Evolutionary conservation across 2,797 vertebrate species (phyloP), one percentile per base, ranked within the genome.

Genomic region (Spheniscus humboldti): DNA sequence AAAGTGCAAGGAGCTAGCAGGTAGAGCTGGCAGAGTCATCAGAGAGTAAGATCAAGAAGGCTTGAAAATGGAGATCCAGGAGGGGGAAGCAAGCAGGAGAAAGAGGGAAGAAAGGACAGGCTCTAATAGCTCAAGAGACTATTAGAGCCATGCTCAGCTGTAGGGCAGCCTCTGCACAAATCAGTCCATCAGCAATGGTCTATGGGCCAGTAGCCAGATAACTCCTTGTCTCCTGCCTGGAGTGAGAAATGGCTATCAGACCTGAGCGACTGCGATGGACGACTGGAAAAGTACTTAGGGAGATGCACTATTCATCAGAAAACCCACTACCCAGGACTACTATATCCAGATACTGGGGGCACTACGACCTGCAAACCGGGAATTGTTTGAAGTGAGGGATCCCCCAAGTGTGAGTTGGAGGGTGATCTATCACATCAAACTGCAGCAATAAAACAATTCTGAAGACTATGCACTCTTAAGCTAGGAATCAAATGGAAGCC

Each of bases 121-220:
- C 1, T 89, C 3, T 75, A 52, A 23, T 15, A 72, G 60, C 45
- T 89, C 30, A 52, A 35, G 13, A 62, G 33, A 28, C 28, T 25
- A 1, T 31, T 11, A 45, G 6, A 78, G n/a, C 18, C 13, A 11
- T 20, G 19, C 28, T 73, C 48, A 64, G 28, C 47, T 73, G 23
- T 35, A 48, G 16, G 59, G 55, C 23, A 74, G 37, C 37, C 37
- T 66, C 55, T 62, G 24, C 27, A 66, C 43, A 72, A 35, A 86
- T 50, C 78, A 45, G 45, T 37, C 37, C 0, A 0, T 62, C 33
- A 37, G 10, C 31, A 63, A 1, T 35, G 10, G 35, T 72, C 18
- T 72, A 6, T 30, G 18, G 50, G 8, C 24, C 22, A 41, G 31
- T 8, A 77, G 60, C 20, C 62, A 72, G 25, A 2, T 19, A 69